Evolutionary conservation across 1,140 invertebrate species (phyloP), one percentile per base, ranked within the genome.

Genomic region (Platorchestia sp.): DNA sequence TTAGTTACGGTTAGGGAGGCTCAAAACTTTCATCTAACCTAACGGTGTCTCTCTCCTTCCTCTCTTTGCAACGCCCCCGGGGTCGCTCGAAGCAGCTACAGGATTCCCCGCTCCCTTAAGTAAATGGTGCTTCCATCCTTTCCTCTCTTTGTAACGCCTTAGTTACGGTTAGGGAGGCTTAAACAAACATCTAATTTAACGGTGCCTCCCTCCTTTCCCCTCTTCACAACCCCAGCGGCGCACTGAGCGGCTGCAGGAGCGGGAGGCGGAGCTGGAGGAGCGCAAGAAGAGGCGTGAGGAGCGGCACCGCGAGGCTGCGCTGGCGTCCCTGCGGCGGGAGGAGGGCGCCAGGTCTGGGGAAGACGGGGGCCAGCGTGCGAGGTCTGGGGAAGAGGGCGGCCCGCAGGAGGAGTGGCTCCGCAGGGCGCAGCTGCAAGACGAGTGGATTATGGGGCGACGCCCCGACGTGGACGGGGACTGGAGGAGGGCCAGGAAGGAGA

Each of bases 231-330:
- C 19, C 91, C n/a, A 95, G 59, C 97, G 98, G 95, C 97, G 98
- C 45, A 98, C 98, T 95, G 97, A 97, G 95, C 97, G 98, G 6
- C 98, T 98, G 47, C 45, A 96, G 87, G 96, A 96, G 95, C 93
- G 96, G 7, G 96, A 96, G 41, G 95, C 96, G 86, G 96, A 96
- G 59, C 96, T 96, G 87, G 96, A 97, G 86, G 95, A 96, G 44
- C 96, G 96, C 36, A 75, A 96, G n/a, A 95, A 95, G 45, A 95
- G 91, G 51, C 95, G 96, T 51, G 95, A 95, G 90, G 95, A 96
- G 51, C 95, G 95, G 10, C 95, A 96, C 51, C 91, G 95, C 27
- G 95, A 93, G 51, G 95, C 95, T 14, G 96, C 95, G 22, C n/a
- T 89, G 41, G 95, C 89, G 22, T 59, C 45, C 95, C 42, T 59